These are phyloP conservation scores for Verasper variegatus DNA, from an alignment of 2,113 vertebrate genomes.

Conservation along the genomic window DNA sequence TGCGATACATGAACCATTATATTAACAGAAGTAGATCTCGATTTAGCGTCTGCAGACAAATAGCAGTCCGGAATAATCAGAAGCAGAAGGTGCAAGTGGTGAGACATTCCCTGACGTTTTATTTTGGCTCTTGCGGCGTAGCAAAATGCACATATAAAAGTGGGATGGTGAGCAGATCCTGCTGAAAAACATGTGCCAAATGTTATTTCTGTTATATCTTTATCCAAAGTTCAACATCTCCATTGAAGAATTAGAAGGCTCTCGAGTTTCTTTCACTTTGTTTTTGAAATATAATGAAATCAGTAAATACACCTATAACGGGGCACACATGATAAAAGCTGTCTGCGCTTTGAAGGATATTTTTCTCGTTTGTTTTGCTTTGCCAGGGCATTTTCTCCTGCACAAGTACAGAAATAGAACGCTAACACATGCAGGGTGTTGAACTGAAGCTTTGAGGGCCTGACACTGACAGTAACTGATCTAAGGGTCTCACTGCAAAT, in stretches of 20 bases:
- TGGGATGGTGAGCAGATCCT: neutral
- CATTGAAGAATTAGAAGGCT: neutral
- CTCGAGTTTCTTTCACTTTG: neutral
- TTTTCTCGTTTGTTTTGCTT: slow-evolving; percentile 1
- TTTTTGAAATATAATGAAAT: neutral
- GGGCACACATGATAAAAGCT: neutral
- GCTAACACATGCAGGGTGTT: neutral
- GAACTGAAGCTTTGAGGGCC: slow-evolving; percentile 24
- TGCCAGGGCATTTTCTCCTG: neutral
- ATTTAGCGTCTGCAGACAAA: slow-evolving; percentile 41
- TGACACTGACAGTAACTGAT: slow-evolving; percentile 34
- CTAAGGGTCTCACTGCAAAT: slow-evolving; percentile 15
- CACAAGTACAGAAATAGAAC: slow-evolving; percentile 15
- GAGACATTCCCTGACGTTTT: slow-evolving; percentile 31
- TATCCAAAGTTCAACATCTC: neutral
- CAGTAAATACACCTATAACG: neutral
- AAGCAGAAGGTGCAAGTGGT: slow-evolving; percentile 29
- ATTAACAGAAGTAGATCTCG: slow-evolving; percentile 8
- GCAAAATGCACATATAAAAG: slow-evolving; percentile 15
- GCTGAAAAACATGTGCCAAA: slow-evolving; percentile 19
- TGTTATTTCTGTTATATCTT: neutral
- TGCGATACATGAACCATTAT: slow-evolving; percentile 20
- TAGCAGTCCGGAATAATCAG: slow-evolving; percentile 11
- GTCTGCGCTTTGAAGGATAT: neutral
- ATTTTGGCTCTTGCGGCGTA: neutral